These are phyloP conservation scores for Pseudoips prasinana DNA, from an alignment of 2,888 invertebrate genomes.

Conservation along the genomic window DNA sequence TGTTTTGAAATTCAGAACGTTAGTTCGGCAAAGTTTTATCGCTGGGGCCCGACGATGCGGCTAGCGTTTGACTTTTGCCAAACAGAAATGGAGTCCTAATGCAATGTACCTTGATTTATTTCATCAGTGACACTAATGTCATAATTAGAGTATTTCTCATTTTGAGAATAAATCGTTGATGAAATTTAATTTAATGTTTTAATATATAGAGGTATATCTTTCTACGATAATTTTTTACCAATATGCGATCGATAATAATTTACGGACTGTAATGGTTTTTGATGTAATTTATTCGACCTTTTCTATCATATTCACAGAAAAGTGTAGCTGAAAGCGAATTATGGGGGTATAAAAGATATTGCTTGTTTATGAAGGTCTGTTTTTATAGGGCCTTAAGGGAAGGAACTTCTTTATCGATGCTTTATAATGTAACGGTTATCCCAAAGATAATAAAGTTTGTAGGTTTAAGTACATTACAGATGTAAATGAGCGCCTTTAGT, in stretches of 20 bases:
- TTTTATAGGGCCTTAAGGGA: slow-evolving; percentile 63
- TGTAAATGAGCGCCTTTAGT: slow-evolving; percentile 27
- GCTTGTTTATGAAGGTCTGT: slow-evolving; percentile 73
- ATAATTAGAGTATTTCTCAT: too few relatives aligned
- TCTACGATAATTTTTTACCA: too few relatives aligned
- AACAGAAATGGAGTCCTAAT: slow-evolving; percentile 40
- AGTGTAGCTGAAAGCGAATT: slow-evolving; percentile 58
- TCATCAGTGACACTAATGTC: too few relatives aligned
- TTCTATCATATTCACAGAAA: slow-evolving; percentile 44
- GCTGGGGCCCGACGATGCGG: slow-evolving; percentile 59
- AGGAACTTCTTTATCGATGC: slow-evolving; percentile 62
- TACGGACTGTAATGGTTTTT: slow-evolving; percentile 10
- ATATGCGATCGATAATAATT: too few relatives aligned
- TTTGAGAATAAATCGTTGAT: too few relatives aligned
- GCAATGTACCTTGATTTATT: slow-evolving; percentile 34
- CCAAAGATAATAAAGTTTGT: slow-evolving; percentile 57
- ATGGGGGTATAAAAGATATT: slow-evolving; percentile 67
- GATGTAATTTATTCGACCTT: slow-evolving; percentile 20
- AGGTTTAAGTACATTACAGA: slow-evolving; percentile 40
- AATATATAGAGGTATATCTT: too few relatives aligned
- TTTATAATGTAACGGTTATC: slow-evolving; percentile 63
- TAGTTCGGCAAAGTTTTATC: slow-evolving; percentile 64
- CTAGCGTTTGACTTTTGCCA: slow-evolving; percentile 56
- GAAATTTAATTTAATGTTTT: too few relatives aligned
- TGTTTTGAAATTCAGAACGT: slow-evolving; percentile 64